Evolutionary conservation across 2,888 invertebrate genomes (phyloP).

Genomic region (Diogma glabrata): DNA sequence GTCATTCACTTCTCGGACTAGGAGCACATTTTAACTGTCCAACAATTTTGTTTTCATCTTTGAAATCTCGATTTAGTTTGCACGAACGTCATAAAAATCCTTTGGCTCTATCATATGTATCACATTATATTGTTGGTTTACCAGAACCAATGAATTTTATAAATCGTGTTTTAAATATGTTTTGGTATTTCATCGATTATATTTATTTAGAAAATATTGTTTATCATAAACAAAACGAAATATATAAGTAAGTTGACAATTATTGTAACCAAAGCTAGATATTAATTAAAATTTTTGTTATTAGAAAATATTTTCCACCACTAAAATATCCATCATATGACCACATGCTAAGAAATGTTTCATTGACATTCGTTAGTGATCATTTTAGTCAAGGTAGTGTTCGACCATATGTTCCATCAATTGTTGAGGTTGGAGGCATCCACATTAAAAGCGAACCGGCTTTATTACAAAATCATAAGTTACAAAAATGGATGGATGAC

Average conservation of each 20-base stretch:
- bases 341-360: slow-evolving; percentile 30
- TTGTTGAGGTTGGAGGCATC: slow-evolving; percentile 31
- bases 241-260: too few species aligned
- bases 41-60: not conserved
- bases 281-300: too few species aligned
- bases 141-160: slow-evolving; percentile 9
- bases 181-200: slow-evolving; percentile 7
- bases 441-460: slow-evolving; percentile 23
- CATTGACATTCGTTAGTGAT: slow-evolving; percentile 33
- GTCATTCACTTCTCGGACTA: slow-evolving; percentile 6
- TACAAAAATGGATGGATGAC: not conserved
- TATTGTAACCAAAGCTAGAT: too few species aligned
- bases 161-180: slow-evolving; percentile 5
- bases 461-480: slow-evolving; percentile 16
- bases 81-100: slow-evolving; percentile 12
- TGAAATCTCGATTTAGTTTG: not conserved
- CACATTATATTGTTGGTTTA: not conserved
- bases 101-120: slow-evolving; percentile 7
- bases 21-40: not conserved
- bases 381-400: slow-evolving; percentile 31
- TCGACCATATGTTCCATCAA: slow-evolving; percentile 29
- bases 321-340: slow-evolving; percentile 15
- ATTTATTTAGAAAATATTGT: too few species aligned
- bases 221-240: not conserved
- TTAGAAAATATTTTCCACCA: slow-evolving; percentile 14